Evolutionary conservation across 1,140 invertebrate genomes (phyloP), one percentile per base, ranked within the genome.

Genomic region (Sitodiplosis mosellana): DNA sequence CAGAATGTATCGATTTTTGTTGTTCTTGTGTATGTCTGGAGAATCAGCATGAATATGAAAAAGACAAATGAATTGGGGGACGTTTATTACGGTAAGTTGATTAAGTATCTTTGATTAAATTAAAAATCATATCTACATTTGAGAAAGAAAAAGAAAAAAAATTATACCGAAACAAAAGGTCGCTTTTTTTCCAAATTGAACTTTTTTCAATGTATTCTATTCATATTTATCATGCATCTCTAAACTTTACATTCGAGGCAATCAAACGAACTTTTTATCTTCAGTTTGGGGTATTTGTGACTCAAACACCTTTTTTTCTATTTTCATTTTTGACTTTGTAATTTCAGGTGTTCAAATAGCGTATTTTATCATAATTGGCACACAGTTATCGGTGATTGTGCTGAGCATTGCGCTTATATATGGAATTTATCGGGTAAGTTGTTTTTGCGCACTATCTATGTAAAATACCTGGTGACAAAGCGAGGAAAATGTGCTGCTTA

Each of bases 271-370:
- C n/a, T 4, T 42, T 34, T 43, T 43, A 34, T 50, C 49, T n/a
- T n/a, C n/a, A n/a, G n/a, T n/a, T n/a, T n/a, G n/a, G n/a, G n/a
- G n/a, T n/a, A n/a, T n/a, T n/a, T n/a, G n/a, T n/a, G n/a, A n/a
- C n/a, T n/a, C n/a, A n/a, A n/a, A n/a, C n/a, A n/a, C n/a, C n/a
- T 47, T 15, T 46, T 45, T 27, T 43, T 47, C 38, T 49, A 41
- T 21, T 50, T 45, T n/a, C n/a, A n/a, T n/a, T 37, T 45, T 45
- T 50, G 20, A 41, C 51, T 51, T 45, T 53, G 49, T 55, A 52
- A 55, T 70, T 67, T 18, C 73, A 81, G 78, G 78, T 66, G 78
- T 81, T 52, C 78, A 81, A 70, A 80, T 81, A 60, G 76, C 78
- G 48, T 79, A 80, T 61, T 72, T 79, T 54, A 77, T 77, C 51